Conservation (phyloP, 2,888 invertebrate species). For the Epistrophe grossulariae region DNA sequence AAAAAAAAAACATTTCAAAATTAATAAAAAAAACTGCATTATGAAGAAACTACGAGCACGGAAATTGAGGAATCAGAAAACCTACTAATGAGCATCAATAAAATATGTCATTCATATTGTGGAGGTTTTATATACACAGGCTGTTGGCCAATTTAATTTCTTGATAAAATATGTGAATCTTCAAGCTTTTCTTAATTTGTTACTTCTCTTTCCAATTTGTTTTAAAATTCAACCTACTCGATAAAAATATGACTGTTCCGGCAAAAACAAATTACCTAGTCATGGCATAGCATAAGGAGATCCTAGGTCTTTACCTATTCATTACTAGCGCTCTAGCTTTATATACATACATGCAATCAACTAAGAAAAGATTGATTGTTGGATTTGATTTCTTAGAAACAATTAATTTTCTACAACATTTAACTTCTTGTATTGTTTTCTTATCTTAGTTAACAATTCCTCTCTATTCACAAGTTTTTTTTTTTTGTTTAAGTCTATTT, state of each 20-base stretch:
- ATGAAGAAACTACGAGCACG: too few species aligned
- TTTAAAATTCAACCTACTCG: not conserved
- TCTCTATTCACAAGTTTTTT: conserved; percentile 14
- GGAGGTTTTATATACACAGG: not conserved
- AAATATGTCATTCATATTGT: too few species aligned
- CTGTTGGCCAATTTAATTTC: not conserved
- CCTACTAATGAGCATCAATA: too few species aligned
- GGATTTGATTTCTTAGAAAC: not conserved
- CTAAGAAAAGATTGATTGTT: not conserved
- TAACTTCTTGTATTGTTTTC: not conserved
- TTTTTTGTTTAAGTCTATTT: conserved; percentile 23
- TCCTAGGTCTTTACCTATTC: not conserved
- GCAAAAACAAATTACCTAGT: not conserved
- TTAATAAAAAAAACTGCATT: too few species aligned
- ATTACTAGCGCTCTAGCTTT: not conserved
- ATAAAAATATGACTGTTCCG: conserved; percentile 1
- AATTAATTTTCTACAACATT: conserved; percentile 16
- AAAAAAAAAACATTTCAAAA: too few species aligned
- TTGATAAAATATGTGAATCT: not conserved
- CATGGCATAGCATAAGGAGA: conserved; percentile 4
- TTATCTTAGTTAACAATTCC: conserved; percentile 20
- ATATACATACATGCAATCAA: not conserved
- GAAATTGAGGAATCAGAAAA: too few species aligned
- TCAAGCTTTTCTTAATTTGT: not conserved
- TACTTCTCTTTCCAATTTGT: not conserved